Evolutionary conservation across 2,797 vertebrate species (phyloP).

Genomic region (Gymnoscopelus microlampas): DNA sequence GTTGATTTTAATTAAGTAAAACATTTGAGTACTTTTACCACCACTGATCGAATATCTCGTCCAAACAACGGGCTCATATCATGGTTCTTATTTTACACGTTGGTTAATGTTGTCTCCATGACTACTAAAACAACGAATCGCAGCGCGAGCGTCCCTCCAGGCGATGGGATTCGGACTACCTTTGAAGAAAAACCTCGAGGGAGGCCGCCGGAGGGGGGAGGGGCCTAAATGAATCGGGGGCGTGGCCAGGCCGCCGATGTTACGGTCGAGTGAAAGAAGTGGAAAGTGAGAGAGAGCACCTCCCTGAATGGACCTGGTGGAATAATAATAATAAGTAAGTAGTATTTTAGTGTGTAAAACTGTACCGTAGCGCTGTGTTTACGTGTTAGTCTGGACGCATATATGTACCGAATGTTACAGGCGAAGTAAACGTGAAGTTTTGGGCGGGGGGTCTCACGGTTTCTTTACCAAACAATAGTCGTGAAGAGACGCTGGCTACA

Average conservation of each 20-base stretch:
- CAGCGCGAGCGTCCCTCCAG: no score
- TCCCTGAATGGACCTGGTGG: slow-evolving; percentile 73
- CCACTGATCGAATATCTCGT: no score
- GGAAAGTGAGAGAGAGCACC: slow-evolving; percentile 70
- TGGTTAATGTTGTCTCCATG: no score
- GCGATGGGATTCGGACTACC: no score
- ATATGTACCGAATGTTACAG: background rate
- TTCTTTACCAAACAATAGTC: slow-evolving; percentile 72
- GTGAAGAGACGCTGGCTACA: slow-evolving; percentile 55
- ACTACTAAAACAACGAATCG: no score
- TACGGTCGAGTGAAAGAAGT: slow-evolving; percentile 73
- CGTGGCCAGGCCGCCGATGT: slow-evolving; percentile 57
- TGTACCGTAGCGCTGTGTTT: background rate
- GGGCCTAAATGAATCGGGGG: slow-evolving; percentile 59
- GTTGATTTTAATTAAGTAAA: no score
- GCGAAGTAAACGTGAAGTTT: slow-evolving; percentile 11
- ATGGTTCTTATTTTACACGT: no score
- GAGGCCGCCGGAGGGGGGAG: slow-evolving; percentile 37
- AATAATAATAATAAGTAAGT: slow-evolving; percentile 62
- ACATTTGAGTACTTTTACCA: no score
- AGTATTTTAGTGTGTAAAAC: slow-evolving; percentile 18
- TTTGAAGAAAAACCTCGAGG: background rate
- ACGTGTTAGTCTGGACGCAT: background rate
- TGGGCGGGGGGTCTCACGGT: slow-evolving; percentile 46
- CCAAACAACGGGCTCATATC: no score